Conservation (phyloP, 2,113 vertebrate genomes). For the Gracilinanus agilis region DNA sequence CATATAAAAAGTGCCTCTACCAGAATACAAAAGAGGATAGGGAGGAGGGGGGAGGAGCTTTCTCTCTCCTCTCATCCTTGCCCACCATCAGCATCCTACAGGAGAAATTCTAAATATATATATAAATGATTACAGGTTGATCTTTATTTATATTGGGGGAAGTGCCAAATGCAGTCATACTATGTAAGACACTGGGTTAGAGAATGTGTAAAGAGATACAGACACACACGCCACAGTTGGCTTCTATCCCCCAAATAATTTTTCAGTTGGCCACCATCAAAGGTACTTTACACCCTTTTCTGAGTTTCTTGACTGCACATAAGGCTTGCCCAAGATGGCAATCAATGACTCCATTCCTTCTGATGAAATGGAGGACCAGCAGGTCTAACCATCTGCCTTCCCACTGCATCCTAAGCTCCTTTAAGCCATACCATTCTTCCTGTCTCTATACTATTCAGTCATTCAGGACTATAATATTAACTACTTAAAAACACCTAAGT, state of each 20-base stretch:
- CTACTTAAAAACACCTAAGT: neutral
- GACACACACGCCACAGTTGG: neutral
- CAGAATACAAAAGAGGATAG: too few relatives aligned
- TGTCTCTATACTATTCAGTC: neutral
- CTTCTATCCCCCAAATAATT: neutral
- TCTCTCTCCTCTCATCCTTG: too few relatives aligned
- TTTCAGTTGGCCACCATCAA: neutral
- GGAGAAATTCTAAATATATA: too few relatives aligned
- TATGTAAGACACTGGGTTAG: neutral
- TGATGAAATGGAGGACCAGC: neutral
- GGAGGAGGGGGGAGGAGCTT: too few relatives aligned
- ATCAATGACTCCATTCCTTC: neutral
- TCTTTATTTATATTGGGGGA: neutral
- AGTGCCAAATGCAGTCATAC: neutral
- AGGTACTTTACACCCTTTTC: neutral
- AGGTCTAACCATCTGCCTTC: neutral
- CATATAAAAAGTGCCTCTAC: too few relatives aligned
- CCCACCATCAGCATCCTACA: too few relatives aligned
- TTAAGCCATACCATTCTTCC: neutral
- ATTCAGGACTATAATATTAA: neutral
- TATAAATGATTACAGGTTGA: neutral
- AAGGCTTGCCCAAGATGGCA: neutral
- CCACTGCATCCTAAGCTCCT: neutral
- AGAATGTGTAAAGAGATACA: neutral
- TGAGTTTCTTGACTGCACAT: neutral